Evolutionary conservation across 2,113 vertebrate species (phyloP), one percentile per base, ranked within the genome.

Genomic region (Montifringilla adamsi): DNA sequence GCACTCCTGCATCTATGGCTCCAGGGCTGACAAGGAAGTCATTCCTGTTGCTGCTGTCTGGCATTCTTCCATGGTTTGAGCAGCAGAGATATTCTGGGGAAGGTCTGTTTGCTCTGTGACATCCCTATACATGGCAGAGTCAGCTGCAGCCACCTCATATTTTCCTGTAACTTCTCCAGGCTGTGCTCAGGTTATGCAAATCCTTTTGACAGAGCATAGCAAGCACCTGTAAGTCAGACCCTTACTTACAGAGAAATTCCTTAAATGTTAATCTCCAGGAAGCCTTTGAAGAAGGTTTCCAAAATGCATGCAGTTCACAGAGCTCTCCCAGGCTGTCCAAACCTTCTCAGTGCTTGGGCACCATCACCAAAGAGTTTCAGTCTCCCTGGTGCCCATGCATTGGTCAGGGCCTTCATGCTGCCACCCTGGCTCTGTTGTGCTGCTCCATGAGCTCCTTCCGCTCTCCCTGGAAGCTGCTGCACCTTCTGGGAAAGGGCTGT

Each of bases 301-400:
- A 44, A 49, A 33, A 73, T 9, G 3, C 37, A 6, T 2, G 4
- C 20, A 6, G 15, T 30, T 66, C 3, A 10, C 50, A 18, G 62
- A 43, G 63, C 31, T 56, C 24, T 62, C 16, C 35, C 19, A 30
- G 44, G 44, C 55, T 44, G 10, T 14, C 7, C 8, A 5, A 41
- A 59, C n/a, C 49, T 82, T 55, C 21, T 46, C 1, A 8, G n/a
- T 43, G 58, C 26, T 56, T 20, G 13, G 49, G n/a, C 27, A 9
- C 52, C 3, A 7, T 76, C 7, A 30, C 53, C 12, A 35, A 31
- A 49, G 49, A 49, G 15, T 58, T 59, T 60, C 39, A 18, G 3
- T 74, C 21, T 73, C 46, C 12, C 5, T 3, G 0, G 27, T 64
- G 59, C n/a, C 13, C 8, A 7, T 15, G 6, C 1, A 0, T 31